Conservation (phyloP, 2,888 invertebrate species). For the Enchytraeus crypticus region DNA sequence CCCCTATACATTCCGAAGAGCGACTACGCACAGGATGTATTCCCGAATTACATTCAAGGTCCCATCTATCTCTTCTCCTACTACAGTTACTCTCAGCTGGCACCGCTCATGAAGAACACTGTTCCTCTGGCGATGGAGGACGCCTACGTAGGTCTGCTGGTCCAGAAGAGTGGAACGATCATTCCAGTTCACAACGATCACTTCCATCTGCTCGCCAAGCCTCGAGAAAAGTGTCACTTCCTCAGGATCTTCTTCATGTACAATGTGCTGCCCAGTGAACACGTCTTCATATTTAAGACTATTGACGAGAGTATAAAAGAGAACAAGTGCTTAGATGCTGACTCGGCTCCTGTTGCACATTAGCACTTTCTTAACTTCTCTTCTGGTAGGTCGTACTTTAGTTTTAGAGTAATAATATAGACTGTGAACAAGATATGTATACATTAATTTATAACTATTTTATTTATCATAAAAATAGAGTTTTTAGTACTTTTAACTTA, state of each 20-base stretch:
- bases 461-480: too few relatives aligned
- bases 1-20: constrained; percentile 18
- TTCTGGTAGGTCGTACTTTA: too few relatives aligned
- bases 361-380: too few relatives aligned
- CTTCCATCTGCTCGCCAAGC: constrained; percentile 18
- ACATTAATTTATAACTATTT: too few relatives aligned
- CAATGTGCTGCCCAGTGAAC: constrained; percentile 22
- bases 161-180: constrained; percentile 12
- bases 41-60: constrained; percentile 26
- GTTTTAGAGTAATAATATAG: too few relatives aligned
- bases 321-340: constrained; percentile 11
- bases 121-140: constrained; percentile 26
- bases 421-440: too few relatives aligned
- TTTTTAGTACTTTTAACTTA: too few relatives aligned
- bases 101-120: constrained; percentile 5
- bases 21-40: constrained; percentile 17
- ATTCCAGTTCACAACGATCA: constrained; percentile 26
- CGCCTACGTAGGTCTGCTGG: constrained; percentile 26
- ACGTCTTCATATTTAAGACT: constrained; percentile 17
- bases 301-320: constrained; percentile 6
- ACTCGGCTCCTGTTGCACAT: too few relatives aligned
- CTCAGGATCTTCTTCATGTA: constrained; percentile 25
- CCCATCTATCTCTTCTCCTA: constrained; percentile 27
- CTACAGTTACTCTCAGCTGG: constrained; percentile 10
- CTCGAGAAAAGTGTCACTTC: constrained; percentile 19